These are phyloP conservation scores for Phaetusa simplex DNA, from an alignment of 2,113 vertebrate species.

Conservation along the genomic window DNA sequence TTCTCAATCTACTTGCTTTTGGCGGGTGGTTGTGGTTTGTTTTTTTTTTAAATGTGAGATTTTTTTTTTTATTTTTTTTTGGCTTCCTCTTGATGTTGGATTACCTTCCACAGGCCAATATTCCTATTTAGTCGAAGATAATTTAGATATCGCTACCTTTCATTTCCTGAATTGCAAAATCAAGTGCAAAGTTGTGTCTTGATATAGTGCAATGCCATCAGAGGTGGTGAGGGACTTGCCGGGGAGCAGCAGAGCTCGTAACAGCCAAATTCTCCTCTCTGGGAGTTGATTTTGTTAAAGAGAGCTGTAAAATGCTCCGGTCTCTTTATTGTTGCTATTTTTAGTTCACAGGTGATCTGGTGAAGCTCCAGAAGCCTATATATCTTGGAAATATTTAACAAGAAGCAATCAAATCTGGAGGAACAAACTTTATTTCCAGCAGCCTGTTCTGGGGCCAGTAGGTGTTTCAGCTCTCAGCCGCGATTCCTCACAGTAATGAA, in stretches of 20 bases:
- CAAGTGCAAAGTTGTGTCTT: accelerated
- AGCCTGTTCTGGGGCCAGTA: background rate
- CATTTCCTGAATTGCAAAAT: background rate
- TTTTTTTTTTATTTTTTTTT: background rate
- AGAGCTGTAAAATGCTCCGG: background rate
- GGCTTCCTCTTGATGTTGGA: background rate
- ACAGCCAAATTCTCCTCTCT: background rate
- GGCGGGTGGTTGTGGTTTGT: too few relatives aligned
- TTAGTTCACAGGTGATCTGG: background rate
- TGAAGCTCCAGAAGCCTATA: background rate
- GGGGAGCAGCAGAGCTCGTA: background rate
- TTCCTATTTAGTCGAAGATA: background rate
- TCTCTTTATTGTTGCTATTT: background rate
- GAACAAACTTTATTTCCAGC: background rate
- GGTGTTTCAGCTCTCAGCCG: background rate
- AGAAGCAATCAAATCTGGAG: background rate
- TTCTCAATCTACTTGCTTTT: background rate
- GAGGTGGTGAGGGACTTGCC: background rate
- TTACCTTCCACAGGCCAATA: background rate
- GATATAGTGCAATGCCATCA: background rate
- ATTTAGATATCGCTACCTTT: background rate
- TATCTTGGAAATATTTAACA: background rate
- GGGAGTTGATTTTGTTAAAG: background rate
- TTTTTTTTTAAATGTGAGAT: background rate
- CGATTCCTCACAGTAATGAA: background rate